Conservation (phyloP, 2,797 vertebrate genomes). For the Holocentrus rufus region DNA sequence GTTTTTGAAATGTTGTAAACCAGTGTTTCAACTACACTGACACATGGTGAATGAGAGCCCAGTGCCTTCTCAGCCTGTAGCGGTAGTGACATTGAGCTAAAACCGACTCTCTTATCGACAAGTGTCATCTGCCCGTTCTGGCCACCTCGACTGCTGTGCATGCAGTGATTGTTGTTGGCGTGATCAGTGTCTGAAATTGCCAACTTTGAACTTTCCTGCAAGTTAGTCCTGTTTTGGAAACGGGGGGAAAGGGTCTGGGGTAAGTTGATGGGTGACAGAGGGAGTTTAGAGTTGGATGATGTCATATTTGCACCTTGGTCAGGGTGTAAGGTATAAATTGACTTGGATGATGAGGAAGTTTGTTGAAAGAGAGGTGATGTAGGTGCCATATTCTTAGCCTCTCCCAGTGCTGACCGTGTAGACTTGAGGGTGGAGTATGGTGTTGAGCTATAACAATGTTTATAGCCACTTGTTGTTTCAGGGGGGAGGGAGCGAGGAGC, state of each 20-base stretch:
- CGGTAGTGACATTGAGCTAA: conserved; percentile 36
- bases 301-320: conserved; percentile 21
- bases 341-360: conserved; percentile 14
- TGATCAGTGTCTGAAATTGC: conserved; percentile 39
- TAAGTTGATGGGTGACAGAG: conserved; percentile 20
- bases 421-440: conserved; percentile 81
- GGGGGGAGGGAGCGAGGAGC: conserved; percentile 69
- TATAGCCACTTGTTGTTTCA: conserved; percentile 71
- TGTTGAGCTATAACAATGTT: conserved; percentile 74
- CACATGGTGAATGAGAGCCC: conserved; percentile 37
- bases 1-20: conserved; percentile 68
- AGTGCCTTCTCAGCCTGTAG: conserved; percentile 25
- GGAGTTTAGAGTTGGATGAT: conserved; percentile 21
- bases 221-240: conserved; percentile 41
- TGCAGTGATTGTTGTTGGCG: conserved; percentile 45
- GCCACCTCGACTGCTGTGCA: conserved; percentile 8
- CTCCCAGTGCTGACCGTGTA: conserved; percentile 64
- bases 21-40: conserved; percentile 67
- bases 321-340: conserved; percentile 21
- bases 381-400: conserved; percentile 44
- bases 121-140: conserved; percentile 52
- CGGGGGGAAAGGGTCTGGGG: conserved; percentile 26
- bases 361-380: conserved; percentile 52
- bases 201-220: conserved; percentile 15
- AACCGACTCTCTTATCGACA: conserved; percentile 64